Base-by-base conservation (phyloP, 2,888 invertebrate species). In the Meiosimyza decipiens region DNA sequence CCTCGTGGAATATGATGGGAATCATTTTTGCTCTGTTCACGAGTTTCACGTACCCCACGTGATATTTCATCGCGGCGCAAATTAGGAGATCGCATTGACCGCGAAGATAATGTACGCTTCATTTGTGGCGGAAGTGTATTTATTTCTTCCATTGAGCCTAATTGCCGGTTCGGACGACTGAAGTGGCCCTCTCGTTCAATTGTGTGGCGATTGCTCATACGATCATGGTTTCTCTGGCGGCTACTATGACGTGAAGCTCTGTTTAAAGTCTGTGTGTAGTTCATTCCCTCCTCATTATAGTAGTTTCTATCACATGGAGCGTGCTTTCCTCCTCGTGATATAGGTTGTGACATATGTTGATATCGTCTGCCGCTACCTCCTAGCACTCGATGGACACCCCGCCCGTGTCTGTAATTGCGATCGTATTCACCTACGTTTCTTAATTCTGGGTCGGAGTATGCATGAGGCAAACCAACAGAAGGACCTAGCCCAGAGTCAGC, bases 391-490 rank as follows among this genome's bases (percentile, higher is more conserved):
- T 78, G 62, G n/a, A 73, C 75, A 13, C 77, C 75, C n/a, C 77
- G 75, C 22, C 77, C 73, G n/a, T 77, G 76, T 51, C 79, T 79
- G 84, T 52, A 83, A 66, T 71, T 88, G 83, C 75, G 84, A 7
- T 81, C 81, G 47, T 83, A 80, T 80, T 59, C 77, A 76, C 1
- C 81, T 28, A 75, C 74, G 1, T 74, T 80, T n/a, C 86, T 80
- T 3, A 92, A 90, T 78, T 94, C 94, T 0, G 93, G 92, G 84
- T 94, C 94, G 0, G 91, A 92, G 81, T 92, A 90, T 0, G 93
- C 93, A 71, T 92, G 91, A 0, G 91, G 89, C n/a, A 82, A 16
- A 0, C 88, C 87, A 70, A 88, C 86, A 2, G 90, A 85, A 7
- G 89, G 85, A 0, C 89, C 90, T 75, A 91, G 87, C 0, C 91